Evolutionary conservation across 2,888 invertebrate species (phyloP).

Genomic region (Cactoblastis cactorum): DNA sequence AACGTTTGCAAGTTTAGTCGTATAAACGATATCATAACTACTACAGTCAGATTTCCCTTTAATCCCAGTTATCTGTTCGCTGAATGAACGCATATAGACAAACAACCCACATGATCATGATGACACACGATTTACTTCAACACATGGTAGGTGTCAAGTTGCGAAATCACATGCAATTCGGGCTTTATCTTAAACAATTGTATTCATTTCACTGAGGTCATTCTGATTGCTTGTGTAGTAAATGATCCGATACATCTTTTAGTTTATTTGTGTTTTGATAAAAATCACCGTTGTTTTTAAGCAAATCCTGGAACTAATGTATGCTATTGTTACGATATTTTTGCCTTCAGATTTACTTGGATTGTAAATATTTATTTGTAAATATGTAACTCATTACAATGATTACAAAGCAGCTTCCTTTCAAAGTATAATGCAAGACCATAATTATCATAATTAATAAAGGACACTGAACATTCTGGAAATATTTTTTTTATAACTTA

Average conservation of each 20-base stretch:
- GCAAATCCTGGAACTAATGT: conserved; percentile 11
- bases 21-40: neutral
- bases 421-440: no score
- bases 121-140: conserved; percentile 10
- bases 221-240: neutral
- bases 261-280: neutral
- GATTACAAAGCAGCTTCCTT: no score
- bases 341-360: no score
- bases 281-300: conserved; percentile 6
- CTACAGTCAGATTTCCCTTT: conserved; percentile 16
- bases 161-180: conserved; percentile 14
- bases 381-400: no score
- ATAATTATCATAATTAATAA: no score
- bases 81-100: conserved; percentile 19
- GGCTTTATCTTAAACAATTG: neutral
- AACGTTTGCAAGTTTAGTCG: neutral
- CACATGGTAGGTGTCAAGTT: conserved; percentile 12
- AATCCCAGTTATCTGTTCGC: conserved; percentile 27
- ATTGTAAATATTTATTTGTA: no score
- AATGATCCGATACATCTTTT: neutral
- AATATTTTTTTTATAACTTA: no score
- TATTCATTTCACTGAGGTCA: neutral
- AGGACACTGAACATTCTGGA: no score
- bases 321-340: neutral
- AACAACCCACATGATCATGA: conserved; percentile 17